phyloP scores from a whole-genome alignment of 1,140 invertebrate species.

The Danaus melanippus region DNA sequence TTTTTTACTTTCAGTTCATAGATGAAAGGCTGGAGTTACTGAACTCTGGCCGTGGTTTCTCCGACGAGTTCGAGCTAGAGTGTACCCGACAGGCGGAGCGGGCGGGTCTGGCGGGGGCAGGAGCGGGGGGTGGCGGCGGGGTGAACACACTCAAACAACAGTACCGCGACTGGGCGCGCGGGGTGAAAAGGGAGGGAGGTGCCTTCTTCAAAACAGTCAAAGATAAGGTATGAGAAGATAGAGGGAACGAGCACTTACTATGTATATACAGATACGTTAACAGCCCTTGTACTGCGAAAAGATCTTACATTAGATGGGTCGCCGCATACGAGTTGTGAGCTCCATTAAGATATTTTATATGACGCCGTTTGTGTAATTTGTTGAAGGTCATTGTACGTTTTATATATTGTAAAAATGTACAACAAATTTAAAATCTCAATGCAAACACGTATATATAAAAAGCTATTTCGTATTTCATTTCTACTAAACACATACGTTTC shows the following conservation, averaged over 20 bases:
- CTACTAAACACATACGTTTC: too few relatives aligned
- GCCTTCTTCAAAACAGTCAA: constrained; percentile 83
- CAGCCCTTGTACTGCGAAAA: too few relatives aligned
- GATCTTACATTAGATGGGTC: too few relatives aligned
- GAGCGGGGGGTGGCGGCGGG: constrained; percentile 3
- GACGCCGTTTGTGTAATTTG: too few relatives aligned
- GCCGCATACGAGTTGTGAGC: too few relatives aligned
- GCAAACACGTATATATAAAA: too few relatives aligned
- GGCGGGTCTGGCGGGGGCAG: constrained; percentile 26
- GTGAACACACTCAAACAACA: constrained; percentile 74
- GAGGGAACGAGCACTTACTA: not conserved
- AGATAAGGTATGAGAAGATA: constrained; percentile 74
- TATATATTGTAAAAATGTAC: too few relatives aligned
- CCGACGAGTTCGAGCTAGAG: constrained; percentile 96
- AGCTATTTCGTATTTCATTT: too few relatives aligned
- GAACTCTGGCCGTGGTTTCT: constrained; percentile 89
- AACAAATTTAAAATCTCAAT: too few relatives aligned
- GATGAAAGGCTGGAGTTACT: constrained; percentile 92
- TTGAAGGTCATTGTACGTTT: too few relatives aligned
- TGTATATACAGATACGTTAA: too few relatives aligned
- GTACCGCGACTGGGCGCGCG: constrained; percentile 81
- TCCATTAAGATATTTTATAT: too few relatives aligned
- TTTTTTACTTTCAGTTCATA: constrained; percentile 82
- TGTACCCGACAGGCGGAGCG: constrained; percentile 83
- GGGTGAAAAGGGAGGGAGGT: constrained; percentile 72